Evolutionary conservation across 2,113 vertebrate genomes (phyloP).

Genomic region (Oriolus oriolus): DNA sequence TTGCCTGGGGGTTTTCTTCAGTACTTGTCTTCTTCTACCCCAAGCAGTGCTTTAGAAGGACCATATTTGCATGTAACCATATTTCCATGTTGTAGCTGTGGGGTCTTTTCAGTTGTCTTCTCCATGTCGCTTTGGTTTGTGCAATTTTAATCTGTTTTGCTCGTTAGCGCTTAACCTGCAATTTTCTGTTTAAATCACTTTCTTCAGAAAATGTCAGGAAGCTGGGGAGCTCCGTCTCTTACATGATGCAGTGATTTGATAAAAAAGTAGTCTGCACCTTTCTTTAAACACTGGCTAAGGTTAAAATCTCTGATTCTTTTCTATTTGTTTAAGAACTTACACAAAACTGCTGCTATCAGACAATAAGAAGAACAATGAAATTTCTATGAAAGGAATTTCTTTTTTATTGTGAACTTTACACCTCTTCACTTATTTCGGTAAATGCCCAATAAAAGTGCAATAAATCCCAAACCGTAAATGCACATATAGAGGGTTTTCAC

Average conservation of each 20-base stretch:
- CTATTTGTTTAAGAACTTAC: conserved; percentile 25
- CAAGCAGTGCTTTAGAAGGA: neutral
- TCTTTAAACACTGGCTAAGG: neutral
- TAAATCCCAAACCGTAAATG: neutral
- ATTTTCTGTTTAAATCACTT: neutral
- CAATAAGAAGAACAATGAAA: neutral
- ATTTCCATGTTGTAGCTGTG: neutral
- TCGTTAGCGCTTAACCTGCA: neutral
- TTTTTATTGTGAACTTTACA: conserved; percentile 5
- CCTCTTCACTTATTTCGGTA: neutral
- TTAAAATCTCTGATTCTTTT: neutral
- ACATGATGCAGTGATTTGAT: neutral
- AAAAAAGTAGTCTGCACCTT: neutral
- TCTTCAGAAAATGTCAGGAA: neutral
- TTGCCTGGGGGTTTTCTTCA: neutral
- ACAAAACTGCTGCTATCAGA: neutral
- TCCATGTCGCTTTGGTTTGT: neutral
- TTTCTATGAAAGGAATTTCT: neutral
- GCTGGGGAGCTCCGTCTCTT: neutral
- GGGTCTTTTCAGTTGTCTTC: neutral
- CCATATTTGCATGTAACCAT: neutral
- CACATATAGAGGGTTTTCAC: neutral
- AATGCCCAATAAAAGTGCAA: neutral
- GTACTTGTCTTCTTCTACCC: neutral
- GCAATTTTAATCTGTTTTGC: neutral